Base-by-base conservation (phyloP, 64 coral and sea anemone species). In the Trachythela sp. region DNA sequence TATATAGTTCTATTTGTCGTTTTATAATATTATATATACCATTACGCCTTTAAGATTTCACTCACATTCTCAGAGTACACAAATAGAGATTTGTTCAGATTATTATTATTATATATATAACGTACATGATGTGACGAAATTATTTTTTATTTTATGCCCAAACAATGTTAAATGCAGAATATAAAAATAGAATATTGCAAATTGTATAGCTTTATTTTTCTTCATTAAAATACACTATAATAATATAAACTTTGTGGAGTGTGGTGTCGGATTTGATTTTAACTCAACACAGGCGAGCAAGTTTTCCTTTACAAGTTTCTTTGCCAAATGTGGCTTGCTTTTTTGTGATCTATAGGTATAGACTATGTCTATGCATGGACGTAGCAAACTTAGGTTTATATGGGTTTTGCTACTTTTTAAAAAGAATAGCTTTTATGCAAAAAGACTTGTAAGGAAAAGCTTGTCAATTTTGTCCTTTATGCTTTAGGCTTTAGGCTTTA, bases 81-180 rank as follows among this genome's bases (percentile, higher is more conserved):
- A n/a, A 26, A 22, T 37, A 80, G 3, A 22, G 59, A 80, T 35
- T 8, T 15, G 33, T 34, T 80, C 2, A 37, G 37, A 80, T 29
- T 80, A 39, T 80, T 35, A 80, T n/a, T 6, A 7, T 6, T 80
- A 80, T 80, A 77, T 17, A 17, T 49, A 80, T 80, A 80, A 29
- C 75, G 75, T 80, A 80, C 75, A 80, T 80, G 33, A 64, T 64
- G 56, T 64, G 56, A 36, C 10, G 10, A 37, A 80, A 80, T 37
- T 29, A 37, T 37, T 80, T 80, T 80, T 80, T 80, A 80, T 80
- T 80, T 80, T 80, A 80, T 80, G 31, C 75, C 75, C 8, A 80
- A 80, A 80, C 75, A 80, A 80, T 80, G 75, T 80, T 80, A 80
- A 80, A 80, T 80, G 75, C 75, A 80, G 75, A 80, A 80, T 80